phyloP scores from a whole-genome alignment of 2,113 vertebrate species.

The Hippocampus zosterae region DNA sequence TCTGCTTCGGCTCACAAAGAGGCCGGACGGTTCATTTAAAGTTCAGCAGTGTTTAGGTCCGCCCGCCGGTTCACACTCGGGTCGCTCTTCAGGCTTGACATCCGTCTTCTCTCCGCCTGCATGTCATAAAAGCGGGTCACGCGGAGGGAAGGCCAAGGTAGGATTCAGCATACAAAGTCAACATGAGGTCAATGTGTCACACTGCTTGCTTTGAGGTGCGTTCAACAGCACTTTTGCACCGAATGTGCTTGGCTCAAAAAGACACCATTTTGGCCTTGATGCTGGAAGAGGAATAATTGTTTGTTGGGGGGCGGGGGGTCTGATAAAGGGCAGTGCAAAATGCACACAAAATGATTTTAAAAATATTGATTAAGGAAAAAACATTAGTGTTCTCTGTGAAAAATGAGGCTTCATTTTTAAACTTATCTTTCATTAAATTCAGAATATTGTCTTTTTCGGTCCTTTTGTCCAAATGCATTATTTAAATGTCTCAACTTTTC shows the following conservation, averaged over 20 bases:
- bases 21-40: conserved; percentile 55
- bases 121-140: conserved; percentile 54
- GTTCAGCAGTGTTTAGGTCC: conserved; percentile 66
- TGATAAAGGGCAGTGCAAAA: no score
- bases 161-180: conserved; percentile 50
- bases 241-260: not conserved
- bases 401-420: no score
- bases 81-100: conserved; percentile 51
- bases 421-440: no score
- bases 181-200: conserved; percentile 16
- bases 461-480: no score
- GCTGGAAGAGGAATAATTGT: not conserved
- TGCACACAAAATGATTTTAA: no score
- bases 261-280: not conserved
- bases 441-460: no score
- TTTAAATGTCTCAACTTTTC: no score
- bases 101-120: conserved; percentile 20
- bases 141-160: conserved; percentile 30
- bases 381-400: no score
- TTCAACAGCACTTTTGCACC: conserved; percentile 9
- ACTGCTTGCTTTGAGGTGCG: conserved; percentile 33
- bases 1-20: conserved; percentile 50
- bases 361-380: no score
- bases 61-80: conserved; percentile 59
- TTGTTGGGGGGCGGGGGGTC: no score